A percentile compares a stretch with the other conserved stretches of the same genome.
Evolutionary conservation across 2,113 vertebrate genomes (phyloP).

Genomic region (Takifugu flavidus): DNA sequence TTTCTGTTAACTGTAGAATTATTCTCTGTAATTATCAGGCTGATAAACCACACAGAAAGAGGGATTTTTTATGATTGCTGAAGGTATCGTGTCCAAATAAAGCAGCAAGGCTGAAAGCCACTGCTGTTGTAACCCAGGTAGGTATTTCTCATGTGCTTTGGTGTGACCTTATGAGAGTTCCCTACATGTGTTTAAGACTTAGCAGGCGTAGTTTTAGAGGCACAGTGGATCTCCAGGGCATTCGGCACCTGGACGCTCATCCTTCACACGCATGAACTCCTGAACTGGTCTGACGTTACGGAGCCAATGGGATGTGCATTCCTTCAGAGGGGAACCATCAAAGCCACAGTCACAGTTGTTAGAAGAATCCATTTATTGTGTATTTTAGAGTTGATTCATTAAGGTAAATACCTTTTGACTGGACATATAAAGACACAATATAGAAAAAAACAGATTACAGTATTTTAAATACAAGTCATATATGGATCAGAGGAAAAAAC

Average conservation of each 20-base stretch:
- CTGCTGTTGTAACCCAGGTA: too few relatives aligned
- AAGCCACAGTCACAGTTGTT: conserved; percentile 19
- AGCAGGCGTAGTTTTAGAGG: too few relatives aligned
- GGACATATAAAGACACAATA: conserved; percentile 2
- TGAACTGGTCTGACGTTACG: not conserved
- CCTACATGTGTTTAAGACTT: too few relatives aligned
- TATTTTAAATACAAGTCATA: conserved; percentile 5
- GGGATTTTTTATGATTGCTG: conserved; percentile 3
- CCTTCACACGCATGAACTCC: not conserved
- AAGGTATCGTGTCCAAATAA: too few relatives aligned
- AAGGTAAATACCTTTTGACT: conserved; percentile 5
- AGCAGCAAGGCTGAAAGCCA: too few relatives aligned
- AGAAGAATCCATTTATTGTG: not conserved
- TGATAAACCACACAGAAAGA: too few relatives aligned
- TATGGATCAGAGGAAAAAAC: conserved; percentile 4
- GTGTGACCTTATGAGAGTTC: too few relatives aligned
- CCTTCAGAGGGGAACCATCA: conserved; percentile 33
- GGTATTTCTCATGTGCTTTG: too few relatives aligned
- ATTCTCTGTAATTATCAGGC: not conserved
- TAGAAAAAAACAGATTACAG: conserved; percentile 3
- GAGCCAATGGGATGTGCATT: conserved; percentile 31
- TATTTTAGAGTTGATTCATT: conserved; percentile 3
- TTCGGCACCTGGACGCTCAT: not conserved
- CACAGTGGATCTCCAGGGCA: not conserved
- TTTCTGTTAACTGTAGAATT: not conserved